Evolutionary conservation across 2,888 invertebrate species (phyloP).

Genomic region (Tubulanus polymorphus): DNA sequence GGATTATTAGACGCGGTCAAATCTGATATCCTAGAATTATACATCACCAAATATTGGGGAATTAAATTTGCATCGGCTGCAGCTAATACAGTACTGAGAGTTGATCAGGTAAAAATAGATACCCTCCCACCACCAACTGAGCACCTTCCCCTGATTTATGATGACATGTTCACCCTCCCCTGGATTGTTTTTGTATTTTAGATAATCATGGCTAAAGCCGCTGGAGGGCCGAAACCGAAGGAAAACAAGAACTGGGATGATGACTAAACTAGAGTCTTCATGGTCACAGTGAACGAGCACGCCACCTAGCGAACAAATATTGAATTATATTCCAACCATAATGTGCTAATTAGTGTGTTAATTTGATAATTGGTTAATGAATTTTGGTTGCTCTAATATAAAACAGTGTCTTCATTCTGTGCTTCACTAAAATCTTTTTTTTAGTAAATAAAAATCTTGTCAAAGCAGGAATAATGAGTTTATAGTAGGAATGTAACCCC

Average conservation of each 20-base stretch:
- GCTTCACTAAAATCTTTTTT: no score
- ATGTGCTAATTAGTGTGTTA: no score
- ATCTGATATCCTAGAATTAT: conserved; percentile 69
- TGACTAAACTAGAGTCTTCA: conserved; percentile 41
- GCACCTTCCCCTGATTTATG: background rate
- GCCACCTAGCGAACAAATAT: no score
- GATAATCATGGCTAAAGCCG: conserved; percentile 96
- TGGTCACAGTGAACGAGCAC: no score
- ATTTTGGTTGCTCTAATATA: no score
- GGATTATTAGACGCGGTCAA: conserved; percentile 72
- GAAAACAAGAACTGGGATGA: conserved; percentile 52
- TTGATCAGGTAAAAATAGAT: conserved; percentile 67
- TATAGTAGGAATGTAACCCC: no score
- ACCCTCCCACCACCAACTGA: background rate
- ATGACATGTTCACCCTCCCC: background rate
- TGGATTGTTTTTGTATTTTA: conserved; percentile 25
- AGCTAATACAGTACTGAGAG: conserved; percentile 85
- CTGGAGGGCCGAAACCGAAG: conserved; percentile 80
- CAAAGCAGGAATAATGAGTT: no score
- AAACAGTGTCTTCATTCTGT: no score
- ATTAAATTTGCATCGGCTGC: conserved; percentile 92
- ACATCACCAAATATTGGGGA: conserved; percentile 83
- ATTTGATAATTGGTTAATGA: no score
- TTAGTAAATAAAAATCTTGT: no score
- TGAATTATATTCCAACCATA: no score